phyloP scores from a whole-genome alignment of 2,888 invertebrate genomes.

The Leucania comma region DNA sequence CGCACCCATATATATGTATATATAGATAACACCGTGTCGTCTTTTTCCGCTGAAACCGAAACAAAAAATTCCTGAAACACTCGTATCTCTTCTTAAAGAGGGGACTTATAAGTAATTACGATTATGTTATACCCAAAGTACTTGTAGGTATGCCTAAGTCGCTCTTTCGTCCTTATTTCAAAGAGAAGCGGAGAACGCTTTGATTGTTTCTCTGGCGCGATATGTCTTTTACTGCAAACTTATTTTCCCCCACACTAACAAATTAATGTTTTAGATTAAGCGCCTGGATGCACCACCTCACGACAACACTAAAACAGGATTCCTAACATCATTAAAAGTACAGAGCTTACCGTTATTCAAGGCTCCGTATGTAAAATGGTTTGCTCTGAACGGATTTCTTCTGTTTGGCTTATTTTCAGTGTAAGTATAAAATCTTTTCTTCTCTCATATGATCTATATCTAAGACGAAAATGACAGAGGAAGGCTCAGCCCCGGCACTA shows the following conservation, averaged over 20 bases:
- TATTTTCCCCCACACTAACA: not conserved
- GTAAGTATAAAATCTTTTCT: constrained; percentile 81
- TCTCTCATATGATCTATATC: not conserved
- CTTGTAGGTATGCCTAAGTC: no score
- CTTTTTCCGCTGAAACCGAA: no score
- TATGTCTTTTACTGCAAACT: not conserved
- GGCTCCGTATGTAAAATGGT: constrained; percentile 88
- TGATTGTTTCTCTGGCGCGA: no score
- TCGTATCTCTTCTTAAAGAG: no score
- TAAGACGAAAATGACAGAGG: not conserved
- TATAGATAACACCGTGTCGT: no score
- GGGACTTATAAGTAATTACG: no score
- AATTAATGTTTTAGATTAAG: constrained; percentile 75
- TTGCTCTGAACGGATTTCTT: constrained; percentile 89
- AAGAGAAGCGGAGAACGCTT: no score
- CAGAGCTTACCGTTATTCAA: constrained; percentile 90
- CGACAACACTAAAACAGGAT: constrained; percentile 69
- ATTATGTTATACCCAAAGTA: no score
- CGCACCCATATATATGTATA: no score
- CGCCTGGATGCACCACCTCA: constrained; percentile 70
- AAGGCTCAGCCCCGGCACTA: no score
- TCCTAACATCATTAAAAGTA: constrained; percentile 81
- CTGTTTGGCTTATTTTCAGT: constrained; percentile 92
- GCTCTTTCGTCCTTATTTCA: no score
- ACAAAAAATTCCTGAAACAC: no score